Conservation (phyloP, 2,888 invertebrate genomes). For the Perizoma flavofasciatum region DNA sequence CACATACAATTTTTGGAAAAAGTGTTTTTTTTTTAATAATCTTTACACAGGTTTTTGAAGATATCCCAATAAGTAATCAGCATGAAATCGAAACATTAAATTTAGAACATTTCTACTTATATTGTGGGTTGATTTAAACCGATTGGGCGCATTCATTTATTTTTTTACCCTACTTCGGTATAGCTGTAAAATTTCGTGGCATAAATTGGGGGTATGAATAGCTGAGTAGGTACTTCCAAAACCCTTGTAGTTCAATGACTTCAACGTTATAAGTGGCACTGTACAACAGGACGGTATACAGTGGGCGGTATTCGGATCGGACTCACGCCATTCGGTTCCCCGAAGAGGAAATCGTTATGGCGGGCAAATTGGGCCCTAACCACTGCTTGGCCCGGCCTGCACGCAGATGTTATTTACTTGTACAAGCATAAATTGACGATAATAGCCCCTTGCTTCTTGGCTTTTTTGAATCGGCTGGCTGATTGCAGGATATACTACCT, state of each 20-base stretch:
- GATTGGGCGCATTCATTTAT: no score
- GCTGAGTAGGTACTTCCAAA: background rate
- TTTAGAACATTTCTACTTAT: no score
- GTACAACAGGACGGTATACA: constrained; percentile 36
- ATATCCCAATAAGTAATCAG: no score
- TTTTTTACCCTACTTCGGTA: no score
- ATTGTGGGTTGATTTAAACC: no score
- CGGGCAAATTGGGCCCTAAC: constrained; percentile 81
- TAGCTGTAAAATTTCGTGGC: no score
- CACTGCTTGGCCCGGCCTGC: constrained; percentile 65
- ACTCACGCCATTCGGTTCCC: constrained; percentile 82
- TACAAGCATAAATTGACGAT: constrained; percentile 55
- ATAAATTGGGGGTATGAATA: no score
- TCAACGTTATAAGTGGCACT: constrained; percentile 12
- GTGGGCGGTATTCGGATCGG: constrained; percentile 71
- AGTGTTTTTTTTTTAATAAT: no score
- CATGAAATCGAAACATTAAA: no score
- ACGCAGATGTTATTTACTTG: constrained; percentile 74
- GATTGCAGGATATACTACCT: constrained; percentile 24
- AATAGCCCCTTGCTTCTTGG: constrained; percentile 45
- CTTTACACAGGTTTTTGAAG: no score
- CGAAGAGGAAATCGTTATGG: constrained; percentile 83
- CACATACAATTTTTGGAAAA: no score
- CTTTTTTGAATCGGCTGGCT: constrained; percentile 32
- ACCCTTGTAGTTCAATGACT: constrained; percentile 33